Evolutionary conservation across 2,113 vertebrate genomes (phyloP).

Genomic region (Desmodus rotundus): DNA sequence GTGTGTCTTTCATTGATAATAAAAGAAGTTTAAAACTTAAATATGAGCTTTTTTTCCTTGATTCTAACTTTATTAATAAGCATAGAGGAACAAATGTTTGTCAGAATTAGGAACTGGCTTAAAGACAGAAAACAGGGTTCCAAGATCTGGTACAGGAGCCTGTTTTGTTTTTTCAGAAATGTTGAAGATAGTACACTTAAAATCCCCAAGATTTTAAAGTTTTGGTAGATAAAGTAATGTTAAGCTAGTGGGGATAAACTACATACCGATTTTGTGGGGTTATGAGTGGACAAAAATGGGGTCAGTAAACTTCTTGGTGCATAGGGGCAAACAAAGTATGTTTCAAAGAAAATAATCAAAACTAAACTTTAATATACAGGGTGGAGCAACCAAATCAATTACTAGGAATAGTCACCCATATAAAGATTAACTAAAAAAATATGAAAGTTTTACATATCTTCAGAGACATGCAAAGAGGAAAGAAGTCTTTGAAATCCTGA

Average conservation of each 20-base stretch:
- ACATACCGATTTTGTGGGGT: background rate
- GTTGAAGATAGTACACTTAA: background rate
- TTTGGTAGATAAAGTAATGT: slow-evolving; percentile 10
- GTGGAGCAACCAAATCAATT: background rate
- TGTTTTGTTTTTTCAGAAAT: slow-evolving; percentile 10
- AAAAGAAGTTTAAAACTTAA: slow-evolving; percentile 54
- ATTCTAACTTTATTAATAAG: background rate
- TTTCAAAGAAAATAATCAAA: background rate
- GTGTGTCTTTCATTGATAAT: slow-evolving; percentile 46
- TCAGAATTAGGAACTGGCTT: background rate
- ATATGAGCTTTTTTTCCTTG: background rate
- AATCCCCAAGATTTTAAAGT: slow-evolving; percentile 5
- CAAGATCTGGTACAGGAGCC: background rate
- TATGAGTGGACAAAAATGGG: background rate
- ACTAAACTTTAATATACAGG: background rate
- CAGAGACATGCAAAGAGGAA: too few species aligned
- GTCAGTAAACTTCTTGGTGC: background rate
- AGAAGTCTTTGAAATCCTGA: too few species aligned
- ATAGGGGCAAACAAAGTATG: background rate
- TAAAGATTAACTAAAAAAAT: background rate
- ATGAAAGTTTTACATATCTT: too few species aligned
- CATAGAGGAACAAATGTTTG: background rate
- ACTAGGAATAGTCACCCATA: background rate
- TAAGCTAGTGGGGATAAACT: background rate
- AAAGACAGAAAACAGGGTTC: background rate